Base-by-base conservation (phyloP, 2,888 invertebrate species). In the Tubulanus polymorphus region DNA sequence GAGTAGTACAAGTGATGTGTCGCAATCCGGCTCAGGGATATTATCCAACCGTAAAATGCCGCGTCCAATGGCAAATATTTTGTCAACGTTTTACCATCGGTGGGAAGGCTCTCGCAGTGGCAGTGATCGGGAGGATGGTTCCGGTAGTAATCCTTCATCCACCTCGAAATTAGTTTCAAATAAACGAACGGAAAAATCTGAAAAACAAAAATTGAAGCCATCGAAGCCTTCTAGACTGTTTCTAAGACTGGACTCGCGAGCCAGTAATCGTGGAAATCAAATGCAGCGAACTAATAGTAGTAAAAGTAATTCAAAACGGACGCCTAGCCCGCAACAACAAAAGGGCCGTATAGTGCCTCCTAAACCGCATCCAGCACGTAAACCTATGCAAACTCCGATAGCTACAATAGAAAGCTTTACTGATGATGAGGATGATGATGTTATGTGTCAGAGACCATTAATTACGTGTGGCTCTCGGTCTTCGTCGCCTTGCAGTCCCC, bases 331-430 rank as follows among this genome's bases (percentile, higher is more conserved):
- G 18, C 23, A 18, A 15, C 41, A 18, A 20, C 41, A 41, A 20
- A 5, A 15, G 41, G 23, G 23, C 23, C 18, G 20, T 23, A 18
- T 20, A 20, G 18, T 18, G 41, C 3, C 23, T 20, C 41, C 41
- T 8, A 41, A 41, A 41, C 41, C 5, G 6, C 20, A 41, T 18
- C 23, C 41, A 15, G 20, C 41, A 15, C 41, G 41, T 18, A 20
- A 20, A 41, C 41, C 41, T 41, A 41, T 51, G 10, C 37, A 37
- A 29, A 70, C 70, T 20, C 73, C 73, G 28, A 63, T 73, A 51
- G 73, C 73, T 51, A 66, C 72, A 6, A 70, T 73, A 51, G 73
- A 73, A 54, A 73, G 73, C 57, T 73, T 73, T 57, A 72, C 72
- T 59, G 72, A 72, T 63, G 72, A 72, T 50, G 73, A 73, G 55